phyloP scores from a whole-genome alignment of 1,140 invertebrate genomes.

The Nephila pilipes region DNA sequence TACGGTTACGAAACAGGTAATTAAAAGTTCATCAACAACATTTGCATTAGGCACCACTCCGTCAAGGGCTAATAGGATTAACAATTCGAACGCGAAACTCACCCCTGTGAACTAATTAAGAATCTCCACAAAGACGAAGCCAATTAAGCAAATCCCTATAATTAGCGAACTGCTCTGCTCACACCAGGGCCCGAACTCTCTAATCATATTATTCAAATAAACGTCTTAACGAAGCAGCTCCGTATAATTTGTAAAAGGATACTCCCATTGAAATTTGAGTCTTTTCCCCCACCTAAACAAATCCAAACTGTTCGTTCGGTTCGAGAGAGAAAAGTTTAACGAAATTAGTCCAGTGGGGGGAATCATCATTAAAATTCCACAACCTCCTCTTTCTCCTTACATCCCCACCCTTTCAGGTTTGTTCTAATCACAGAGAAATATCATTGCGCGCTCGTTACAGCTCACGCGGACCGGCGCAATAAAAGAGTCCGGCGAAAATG shows the following conservation, averaged over 20 bases:
- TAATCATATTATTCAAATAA: conserved; percentile 74
- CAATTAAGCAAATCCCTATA: conserved; percentile 71
- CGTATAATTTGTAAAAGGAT: conserved; percentile 64
- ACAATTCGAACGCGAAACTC: conserved; percentile 31
- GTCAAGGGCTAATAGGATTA: conserved; percentile 53
- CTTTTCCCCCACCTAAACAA: conserved; percentile 15
- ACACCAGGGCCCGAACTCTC: not conserved
- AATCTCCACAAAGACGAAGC: conserved; percentile 59
- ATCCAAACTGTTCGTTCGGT: conserved; percentile 55
- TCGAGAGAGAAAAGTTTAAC: conserved; percentile 54
- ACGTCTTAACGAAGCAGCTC: conserved; percentile 62
- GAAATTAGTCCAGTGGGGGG: conserved; percentile 53
- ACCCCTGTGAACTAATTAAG: conserved; percentile 51
- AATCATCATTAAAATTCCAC: conserved; percentile 67
- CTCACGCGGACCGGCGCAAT: conserved; percentile 50
- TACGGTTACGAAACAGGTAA: conserved; percentile 35
- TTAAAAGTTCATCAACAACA: conserved; percentile 68
- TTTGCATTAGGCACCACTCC: not conserved
- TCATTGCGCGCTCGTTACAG: conserved; percentile 66
- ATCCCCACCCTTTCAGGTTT: not conserved
- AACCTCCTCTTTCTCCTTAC: not conserved
- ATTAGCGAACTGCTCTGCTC: conserved; percentile 26
- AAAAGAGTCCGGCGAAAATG: conserved; percentile 66
- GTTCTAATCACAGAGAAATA: conserved; percentile 63
- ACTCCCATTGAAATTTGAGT: conserved; percentile 39